A percentile compares a stretch with the other conserved stretches of the same genome.
These are phyloP conservation scores for Ruditapes philippinarum DNA, from an alignment of 1,140 invertebrate genomes.

Conservation along the genomic window DNA sequence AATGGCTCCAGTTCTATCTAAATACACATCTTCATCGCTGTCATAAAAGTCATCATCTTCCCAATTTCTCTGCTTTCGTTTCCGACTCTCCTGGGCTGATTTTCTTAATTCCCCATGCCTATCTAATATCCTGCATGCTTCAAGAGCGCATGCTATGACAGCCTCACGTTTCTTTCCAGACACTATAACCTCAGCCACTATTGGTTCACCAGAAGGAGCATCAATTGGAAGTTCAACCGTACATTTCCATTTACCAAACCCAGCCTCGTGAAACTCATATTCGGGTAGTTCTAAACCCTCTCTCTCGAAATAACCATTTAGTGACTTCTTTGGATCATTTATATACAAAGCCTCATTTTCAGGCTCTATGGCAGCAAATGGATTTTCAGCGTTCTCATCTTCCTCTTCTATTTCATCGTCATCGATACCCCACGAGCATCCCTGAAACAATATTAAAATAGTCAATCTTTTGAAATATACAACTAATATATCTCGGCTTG, in stretches of 20 bases:
- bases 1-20: constrained; percentile 97
- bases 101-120: constrained; percentile 92
- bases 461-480: too few species aligned
- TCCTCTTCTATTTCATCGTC: constrained; percentile 93
- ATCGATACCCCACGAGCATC: constrained; percentile 97
- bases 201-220: constrained; percentile 90
- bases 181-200: constrained; percentile 94
- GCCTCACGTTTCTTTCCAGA: constrained; percentile 98
- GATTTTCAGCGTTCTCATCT: constrained; percentile 88
- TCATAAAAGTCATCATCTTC: constrained; percentile 97
- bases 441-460: too few species aligned
- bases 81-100: constrained; percentile 89
- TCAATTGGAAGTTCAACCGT: constrained; percentile 92
- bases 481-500: too few species aligned
- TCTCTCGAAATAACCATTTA: constrained; percentile 97
- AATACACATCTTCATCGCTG: constrained; percentile 98
- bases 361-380: constrained; percentile 74
- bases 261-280: constrained; percentile 82
- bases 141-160: constrained; percentile 96
- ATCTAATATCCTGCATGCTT: constrained; percentile 97
- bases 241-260: constrained; percentile 83
- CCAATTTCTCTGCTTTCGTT: constrained; percentile 87
- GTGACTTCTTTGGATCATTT: constrained; percentile 97
- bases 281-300: constrained; percentile 92
- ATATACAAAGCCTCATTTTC: constrained; percentile 94